Conservation (phyloP, 2,888 invertebrate species). For the Synanthedon tipuliformis region DNA sequence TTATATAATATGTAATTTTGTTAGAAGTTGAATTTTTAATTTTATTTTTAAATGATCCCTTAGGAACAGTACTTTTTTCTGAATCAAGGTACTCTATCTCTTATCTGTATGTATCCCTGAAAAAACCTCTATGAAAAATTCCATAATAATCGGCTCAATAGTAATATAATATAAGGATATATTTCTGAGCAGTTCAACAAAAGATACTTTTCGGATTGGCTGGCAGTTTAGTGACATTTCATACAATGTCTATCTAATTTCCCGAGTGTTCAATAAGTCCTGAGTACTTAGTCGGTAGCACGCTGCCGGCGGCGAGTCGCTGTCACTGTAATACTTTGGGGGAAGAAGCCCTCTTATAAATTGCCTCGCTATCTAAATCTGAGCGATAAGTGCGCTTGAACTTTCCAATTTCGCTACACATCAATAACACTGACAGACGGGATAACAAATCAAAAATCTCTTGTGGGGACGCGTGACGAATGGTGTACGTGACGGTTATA, state of each 20-base stretch:
- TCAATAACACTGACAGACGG: conserved; percentile 64
- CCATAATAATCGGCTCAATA: too few species aligned
- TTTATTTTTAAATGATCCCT: too few species aligned
- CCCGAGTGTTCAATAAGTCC: not conserved
- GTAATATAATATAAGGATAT: too few species aligned
- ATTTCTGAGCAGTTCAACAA: too few species aligned
- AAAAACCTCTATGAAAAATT: too few species aligned
- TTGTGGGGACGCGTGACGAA: conserved; percentile 33
- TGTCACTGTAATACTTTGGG: conserved; percentile 53
- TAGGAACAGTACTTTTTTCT: too few species aligned
- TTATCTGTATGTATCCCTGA: too few species aligned
- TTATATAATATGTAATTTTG: too few species aligned
- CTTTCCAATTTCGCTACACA: conserved; percentile 69
- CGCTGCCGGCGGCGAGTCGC: conserved; percentile 15
- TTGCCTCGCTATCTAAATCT: conserved; percentile 68
- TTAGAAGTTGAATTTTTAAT: too few species aligned
- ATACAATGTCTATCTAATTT: not conserved
- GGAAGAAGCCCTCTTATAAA: conserved; percentile 61
- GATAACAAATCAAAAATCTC: conserved; percentile 63
- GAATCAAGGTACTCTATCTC: too few species aligned
- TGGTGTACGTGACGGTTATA: conserved; percentile 7
- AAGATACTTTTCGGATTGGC: too few species aligned
- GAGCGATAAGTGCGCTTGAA: conserved; percentile 64
- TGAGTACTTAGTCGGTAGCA: conserved; percentile 1
- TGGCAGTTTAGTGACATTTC: too few species aligned